Evolutionary conservation across 1,140 invertebrate genomes (phyloP), one percentile per base, ranked within the genome.

Genomic region (Trichogramma pretiosum): DNA sequence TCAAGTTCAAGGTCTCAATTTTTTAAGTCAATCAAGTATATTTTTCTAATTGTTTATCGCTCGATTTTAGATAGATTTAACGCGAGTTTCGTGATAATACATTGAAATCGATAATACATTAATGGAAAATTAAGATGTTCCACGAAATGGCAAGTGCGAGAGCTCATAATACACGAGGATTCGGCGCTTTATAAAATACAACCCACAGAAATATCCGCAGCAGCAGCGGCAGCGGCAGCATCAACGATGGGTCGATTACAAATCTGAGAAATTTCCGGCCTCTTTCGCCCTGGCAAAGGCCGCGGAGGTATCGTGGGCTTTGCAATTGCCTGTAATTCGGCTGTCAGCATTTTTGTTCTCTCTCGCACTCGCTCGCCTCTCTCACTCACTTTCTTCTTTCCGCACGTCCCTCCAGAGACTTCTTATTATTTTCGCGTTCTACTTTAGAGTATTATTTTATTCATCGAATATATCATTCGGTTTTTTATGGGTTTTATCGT

Each of bases 181-280:
- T n/a, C n/a, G n/a, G n/a, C 40, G 36, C 23, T 35, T 16, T 21
- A 33, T 35, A 18, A 22, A 44, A 22, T 17, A 44, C 19, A 34
- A 24, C 33, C 33, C 23, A 17, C 30, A 35, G 21, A 44, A 44
- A 24, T 44, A 34, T 42, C 11, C 24, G 24, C 11, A 5, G 24
- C 11, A 11, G 24, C 11, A 3, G 23, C 8, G 21, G 32, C 21
- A 33, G 41, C 34, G 34, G 14, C 22, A 35, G 17, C 1, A 44
- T 36, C 21, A n/a, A n/a, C 40, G 36, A 36, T 35, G 10, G 33
- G 42, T 35, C 30, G 33, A 44, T 33, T 17, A 44, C 19, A 34
- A 24, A 44, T 34, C 23, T 24, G 41, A 35, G 21, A 44, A 44
- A 24, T 44, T 44, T 42, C 11, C 40, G 32, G 13, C 21, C 32